Base-by-base conservation (phyloP, 2,888 invertebrate species). In the Heteropelma amictum region DNA sequence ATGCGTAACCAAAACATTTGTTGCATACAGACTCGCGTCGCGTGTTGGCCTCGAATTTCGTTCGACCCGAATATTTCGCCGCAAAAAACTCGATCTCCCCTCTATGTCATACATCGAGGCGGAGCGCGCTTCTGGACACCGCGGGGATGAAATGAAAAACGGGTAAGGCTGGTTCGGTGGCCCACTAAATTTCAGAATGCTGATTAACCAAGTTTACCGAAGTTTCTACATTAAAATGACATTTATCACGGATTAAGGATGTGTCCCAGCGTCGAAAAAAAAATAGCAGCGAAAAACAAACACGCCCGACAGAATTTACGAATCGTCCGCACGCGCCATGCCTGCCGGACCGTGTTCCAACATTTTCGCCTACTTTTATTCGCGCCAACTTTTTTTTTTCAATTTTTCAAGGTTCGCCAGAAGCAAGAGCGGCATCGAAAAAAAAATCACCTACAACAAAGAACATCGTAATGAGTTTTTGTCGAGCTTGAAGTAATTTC, bases 11-110 rank as follows among this genome's bases (percentile, higher is more conserved):
- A 8, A 28, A 58, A 3, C 14, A 19, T 21, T 7, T 2, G 6
- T 23, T 23, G 26, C 58, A 35, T 45, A n/a, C 51, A 47, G 26
- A 67, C 47, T 47, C 33, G 21, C 67, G 72, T 33, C 38, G 38
- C 38, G n/a, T n/a, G n/a, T n/a, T 54, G 42, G 58, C 69, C 73
- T 69, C 64, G 64, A 64, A 69, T 74, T 64, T 73, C 63, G 40
- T 63, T 45, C 53, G 64, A 74, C 73, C 64, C 73, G 69, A 74
- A 74, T 74, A 64, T 64, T 60, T 30, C 64, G 40, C 42, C 19
- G 28, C 47, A 19, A 64, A 69, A 64, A 74, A 74, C 64, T 60
- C 45, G 68, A 69, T 64, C 49, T 53, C 56, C 64, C 53, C 51
- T 53, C 51, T 14, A 12, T 38, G 12, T 12, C 40, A 26, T 14